phyloP scores from a whole-genome alignment of 2,797 vertebrate species.

The Chaetophractus vellerosus region DNA sequence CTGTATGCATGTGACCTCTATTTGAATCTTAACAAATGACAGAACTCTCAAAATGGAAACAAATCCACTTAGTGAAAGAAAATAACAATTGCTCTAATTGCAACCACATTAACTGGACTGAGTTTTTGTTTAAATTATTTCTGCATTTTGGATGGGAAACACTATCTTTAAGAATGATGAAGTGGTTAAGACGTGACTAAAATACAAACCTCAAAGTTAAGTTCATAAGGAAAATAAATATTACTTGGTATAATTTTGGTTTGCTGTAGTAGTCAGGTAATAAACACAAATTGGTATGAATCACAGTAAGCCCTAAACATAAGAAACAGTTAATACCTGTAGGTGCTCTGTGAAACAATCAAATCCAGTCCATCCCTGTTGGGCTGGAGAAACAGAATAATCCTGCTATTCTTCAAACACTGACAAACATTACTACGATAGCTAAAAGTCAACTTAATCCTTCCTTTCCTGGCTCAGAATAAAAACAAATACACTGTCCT shows the following conservation, averaged over 20 bases:
- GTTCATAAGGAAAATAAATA: constrained; percentile 54
- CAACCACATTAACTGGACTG: constrained; percentile 14
- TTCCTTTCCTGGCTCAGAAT: constrained; percentile 60
- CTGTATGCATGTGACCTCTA: neutral
- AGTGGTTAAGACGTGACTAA: constrained; percentile 45
- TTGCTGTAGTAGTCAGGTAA: constrained; percentile 3
- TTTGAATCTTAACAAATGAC: constrained; percentile 61
- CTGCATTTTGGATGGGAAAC: constrained; percentile 51
- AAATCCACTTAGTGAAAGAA: constrained; percentile 55
- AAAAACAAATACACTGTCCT: constrained; percentile 69
- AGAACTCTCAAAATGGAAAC: constrained; percentile 45
- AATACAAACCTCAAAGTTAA: constrained; percentile 69
- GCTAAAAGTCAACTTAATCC: constrained; percentile 31
- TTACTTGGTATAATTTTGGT: neutral
- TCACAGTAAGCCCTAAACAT: neutral
- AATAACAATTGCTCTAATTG: constrained; percentile 42
- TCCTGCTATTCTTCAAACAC: constrained; percentile 64
- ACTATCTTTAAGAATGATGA: constrained; percentile 51
- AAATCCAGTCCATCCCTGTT: neutral
- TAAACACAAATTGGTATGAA: neutral
- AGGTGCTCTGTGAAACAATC: neutral
- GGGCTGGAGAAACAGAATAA: constrained; percentile 45
- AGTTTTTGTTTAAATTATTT: constrained; percentile 63
- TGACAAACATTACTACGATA: neutral
- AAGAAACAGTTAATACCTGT: neutral